A percentile compares a stretch with the other conserved stretches of the same genome.
phyloP scores from a whole-genome alignment of 2,113 vertebrate species.

The Sphaerodactylus townsendi region DNA sequence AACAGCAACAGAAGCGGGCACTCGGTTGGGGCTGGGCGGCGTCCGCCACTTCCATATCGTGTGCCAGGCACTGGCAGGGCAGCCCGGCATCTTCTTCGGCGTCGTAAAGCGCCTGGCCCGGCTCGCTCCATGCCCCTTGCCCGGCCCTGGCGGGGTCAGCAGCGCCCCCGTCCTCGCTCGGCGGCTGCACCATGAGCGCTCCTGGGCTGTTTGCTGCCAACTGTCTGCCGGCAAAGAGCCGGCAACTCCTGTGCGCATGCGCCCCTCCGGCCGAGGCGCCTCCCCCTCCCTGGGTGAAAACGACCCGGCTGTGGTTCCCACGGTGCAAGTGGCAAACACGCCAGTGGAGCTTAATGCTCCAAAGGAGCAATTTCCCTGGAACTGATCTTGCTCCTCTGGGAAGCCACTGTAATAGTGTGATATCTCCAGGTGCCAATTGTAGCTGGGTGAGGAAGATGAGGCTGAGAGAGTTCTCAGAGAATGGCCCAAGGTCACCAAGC shows the following conservation, averaged over 20 bases:
- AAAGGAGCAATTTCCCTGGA: too few species aligned
- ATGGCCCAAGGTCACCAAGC: too few species aligned
- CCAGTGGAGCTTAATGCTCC: too few species aligned
- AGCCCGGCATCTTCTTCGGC: constrained; percentile 1
- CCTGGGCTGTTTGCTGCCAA: accelerated
- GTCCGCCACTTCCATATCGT: constrained; percentile 40
- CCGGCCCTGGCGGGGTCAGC: neutral
- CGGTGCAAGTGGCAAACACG: too few species aligned
- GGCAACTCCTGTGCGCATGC: constrained; percentile 49
- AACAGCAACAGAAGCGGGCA: constrained; percentile 28
- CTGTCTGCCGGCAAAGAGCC: constrained; percentile 25
- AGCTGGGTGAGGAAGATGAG: too few species aligned
- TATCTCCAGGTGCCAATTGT: too few species aligned
- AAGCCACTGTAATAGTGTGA: too few species aligned
- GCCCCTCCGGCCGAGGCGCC: constrained; percentile 10
- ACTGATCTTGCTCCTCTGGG: too few species aligned
- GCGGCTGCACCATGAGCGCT: constrained; percentile 49
- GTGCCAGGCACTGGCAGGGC: constrained; percentile 9
- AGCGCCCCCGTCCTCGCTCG: constrained; percentile 12
- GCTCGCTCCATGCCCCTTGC: neutral
- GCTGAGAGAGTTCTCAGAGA: too few species aligned
- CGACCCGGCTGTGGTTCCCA: too few species aligned
- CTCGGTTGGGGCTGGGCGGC: constrained; percentile 37
- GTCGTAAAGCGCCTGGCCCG: neutral
- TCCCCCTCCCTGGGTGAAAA: too few species aligned